These are phyloP conservation scores for Tringa solitaria DNA, from an alignment of 2,113 vertebrate genomes.

Conservation along the genomic window DNA sequence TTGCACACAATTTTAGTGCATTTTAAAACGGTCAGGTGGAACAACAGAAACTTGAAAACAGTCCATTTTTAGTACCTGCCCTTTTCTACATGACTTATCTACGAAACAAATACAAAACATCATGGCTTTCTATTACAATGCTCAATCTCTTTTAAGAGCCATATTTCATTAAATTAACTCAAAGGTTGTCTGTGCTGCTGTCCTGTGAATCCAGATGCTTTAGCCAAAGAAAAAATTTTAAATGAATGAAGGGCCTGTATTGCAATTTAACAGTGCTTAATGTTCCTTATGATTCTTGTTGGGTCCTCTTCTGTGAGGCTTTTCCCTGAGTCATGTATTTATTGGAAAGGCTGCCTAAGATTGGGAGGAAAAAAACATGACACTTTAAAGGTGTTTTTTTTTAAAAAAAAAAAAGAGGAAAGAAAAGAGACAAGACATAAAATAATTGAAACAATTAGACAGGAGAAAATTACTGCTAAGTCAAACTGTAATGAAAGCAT, in stretches of 20 bases:
- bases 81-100: constrained; percentile 56
- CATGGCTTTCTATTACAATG: constrained; percentile 71
- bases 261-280: constrained; percentile 54
- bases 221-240: constrained; percentile 54
- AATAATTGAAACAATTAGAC: background rate
- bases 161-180: constrained; percentile 37
- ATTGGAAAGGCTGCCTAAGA: constrained; percentile 84
- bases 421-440: background rate
- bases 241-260: constrained; percentile 29
- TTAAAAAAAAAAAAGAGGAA: background rate
- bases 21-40: constrained; percentile 45
- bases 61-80: constrained; percentile 53
- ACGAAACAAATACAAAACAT: constrained; percentile 64
- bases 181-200: constrained; percentile 68
- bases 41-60: constrained; percentile 51
- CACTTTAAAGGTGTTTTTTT: background rate
- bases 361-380: constrained; percentile 41
- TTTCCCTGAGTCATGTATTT: constrained; percentile 86
- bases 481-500: background rate
- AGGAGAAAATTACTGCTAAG: background rate
- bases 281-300: constrained; percentile 80
- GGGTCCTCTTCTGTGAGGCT: constrained; percentile 83
- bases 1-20: constrained; percentile 68
- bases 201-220: constrained; percentile 62
- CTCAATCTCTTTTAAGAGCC: constrained; percentile 57